Evolutionary conservation across 2,888 invertebrate genomes (phyloP), one percentile per base, ranked within the genome.

Genomic region (Cryptus viduatorius): DNA sequence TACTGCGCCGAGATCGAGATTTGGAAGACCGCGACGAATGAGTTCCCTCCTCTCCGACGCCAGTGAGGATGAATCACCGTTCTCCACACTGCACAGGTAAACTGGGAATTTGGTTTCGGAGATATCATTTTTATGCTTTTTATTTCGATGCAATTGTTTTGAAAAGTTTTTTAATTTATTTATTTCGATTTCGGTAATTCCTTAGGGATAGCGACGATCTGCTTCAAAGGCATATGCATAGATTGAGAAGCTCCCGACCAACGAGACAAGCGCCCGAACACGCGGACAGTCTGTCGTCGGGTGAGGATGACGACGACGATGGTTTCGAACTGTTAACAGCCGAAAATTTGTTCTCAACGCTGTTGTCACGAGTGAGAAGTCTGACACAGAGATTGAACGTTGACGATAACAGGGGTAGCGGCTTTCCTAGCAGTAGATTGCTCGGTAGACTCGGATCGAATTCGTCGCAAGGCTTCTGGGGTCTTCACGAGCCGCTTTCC

Each of bases 271-370:
- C 95, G 24, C 91, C 95, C 42, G 96, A 96, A 91, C 96, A 97
- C 89, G 97, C 97, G 48, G 98, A 98, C 94, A 98, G 98, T 85
- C 95, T 98, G 86, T 98, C 98, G 93, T 98, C 98, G 67, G 96
- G 98, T 84, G 96, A 98, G 94, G 97, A 97, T 86, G 98, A 97
- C 92, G 96, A 98, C 90, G 98, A 98, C 91, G 98, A 98, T 91
- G 98, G 97, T 88, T 98, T 98, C 94, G 98, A 98, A 93, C 96
- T 98, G 89, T 95, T 98, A 89, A 98, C 98, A 1, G 98, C 98
- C 0, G 98, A 98, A 94, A 98, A 98, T 93, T 95, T 98, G 75
- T 98, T 98, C 94, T 98, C 98, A 14, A 98, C 98, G 14, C 94
- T 98, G 73, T 94, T 98, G 87, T 97, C 98, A 88, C 95, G 98